A percentile compares a stretch with the other conserved stretches of the same genome.
phyloP scores from a whole-genome alignment of 2,888 invertebrate genomes.

The Orthosia cruda region DNA sequence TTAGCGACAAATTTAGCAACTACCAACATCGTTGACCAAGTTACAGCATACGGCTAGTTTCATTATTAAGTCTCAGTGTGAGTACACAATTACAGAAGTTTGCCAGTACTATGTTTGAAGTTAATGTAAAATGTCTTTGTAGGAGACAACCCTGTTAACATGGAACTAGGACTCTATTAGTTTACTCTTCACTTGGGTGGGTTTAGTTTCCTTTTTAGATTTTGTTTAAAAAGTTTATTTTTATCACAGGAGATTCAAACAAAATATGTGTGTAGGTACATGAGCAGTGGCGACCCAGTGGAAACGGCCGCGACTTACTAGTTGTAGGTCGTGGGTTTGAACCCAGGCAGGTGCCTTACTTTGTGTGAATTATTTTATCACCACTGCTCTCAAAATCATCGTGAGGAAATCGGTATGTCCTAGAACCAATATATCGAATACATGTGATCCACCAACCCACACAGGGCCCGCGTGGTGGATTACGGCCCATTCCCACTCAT shows the following conservation, averaged over 20 bases:
- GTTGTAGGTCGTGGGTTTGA: too few species aligned
- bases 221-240: background rate
- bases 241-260: background rate
- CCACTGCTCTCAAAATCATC: too few species aligned
- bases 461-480: too few species aligned
- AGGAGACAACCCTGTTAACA: slow-evolving; percentile 26
- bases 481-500: too few species aligned
- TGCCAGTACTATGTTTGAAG: slow-evolving; percentile 27
- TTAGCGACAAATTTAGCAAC: slow-evolving; percentile 22
- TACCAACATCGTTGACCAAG: slow-evolving; percentile 20
- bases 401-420: too few species aligned
- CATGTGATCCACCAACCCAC: too few species aligned
- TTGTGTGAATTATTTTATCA: too few species aligned
- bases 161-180: background rate
- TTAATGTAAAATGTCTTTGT: slow-evolving; percentile 44
- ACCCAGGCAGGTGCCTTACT: too few species aligned
- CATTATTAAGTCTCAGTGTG: slow-evolving; percentile 28
- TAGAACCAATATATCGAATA: too few species aligned
- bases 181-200: background rate
- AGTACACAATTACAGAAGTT: slow-evolving; percentile 49
- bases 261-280: too few species aligned
- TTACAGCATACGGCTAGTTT: slow-evolving; percentile 25
- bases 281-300: too few species aligned
- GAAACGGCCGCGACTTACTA: too few species aligned
- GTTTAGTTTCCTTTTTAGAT: slow-evolving; percentile 1